Evolutionary conservation across 2,113 vertebrate species (phyloP).

Genomic region (Nothoprocta pentlandii): DNA sequence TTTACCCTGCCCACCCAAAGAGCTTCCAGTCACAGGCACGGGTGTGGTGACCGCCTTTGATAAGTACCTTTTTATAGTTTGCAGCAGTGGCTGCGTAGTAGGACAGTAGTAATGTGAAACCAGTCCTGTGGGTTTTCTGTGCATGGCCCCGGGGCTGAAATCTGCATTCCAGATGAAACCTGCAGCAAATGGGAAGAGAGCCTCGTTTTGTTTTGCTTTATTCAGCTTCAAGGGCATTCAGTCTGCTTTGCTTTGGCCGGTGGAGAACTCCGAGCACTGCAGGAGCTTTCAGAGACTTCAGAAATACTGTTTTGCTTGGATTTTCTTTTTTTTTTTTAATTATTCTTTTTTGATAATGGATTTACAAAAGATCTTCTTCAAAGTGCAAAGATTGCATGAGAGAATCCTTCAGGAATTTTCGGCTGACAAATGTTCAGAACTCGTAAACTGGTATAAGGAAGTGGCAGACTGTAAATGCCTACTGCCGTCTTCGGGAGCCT

Average conservation of each 20-base stretch:
- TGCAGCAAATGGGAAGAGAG: conserved; percentile 71
- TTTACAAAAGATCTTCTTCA: not conserved
- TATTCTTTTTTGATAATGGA: not conserved
- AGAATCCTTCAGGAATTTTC: conserved; percentile 27
- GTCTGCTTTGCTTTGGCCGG: not conserved
- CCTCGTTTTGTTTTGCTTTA: not conserved
- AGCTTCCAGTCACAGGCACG: conserved; percentile 52
- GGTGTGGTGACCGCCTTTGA: conserved; percentile 69
- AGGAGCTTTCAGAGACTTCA: not conserved
- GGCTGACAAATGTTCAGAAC: conserved; percentile 48
- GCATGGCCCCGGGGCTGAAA: conserved; percentile 78
- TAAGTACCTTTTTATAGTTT: conserved; percentile 77
- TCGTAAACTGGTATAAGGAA: conserved; percentile 14
- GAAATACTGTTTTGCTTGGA: not conserved
- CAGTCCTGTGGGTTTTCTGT: conserved; percentile 78
- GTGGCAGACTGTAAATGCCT: not conserved
- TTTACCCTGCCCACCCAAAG: conserved; percentile 36
- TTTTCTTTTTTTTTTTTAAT: not conserved
- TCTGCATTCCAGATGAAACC: conserved; percentile 84
- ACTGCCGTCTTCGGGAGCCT: conserved; percentile 24
- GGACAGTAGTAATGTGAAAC: conserved; percentile 88
- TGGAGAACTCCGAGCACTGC: not conserved
- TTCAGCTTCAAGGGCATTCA: conserved; percentile 42
- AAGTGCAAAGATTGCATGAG: not conserved
- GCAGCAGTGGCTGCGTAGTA: conserved; percentile 5